Base-by-base conservation (phyloP, 2,888 invertebrate species). In the Dendrolimus pini region DNA sequence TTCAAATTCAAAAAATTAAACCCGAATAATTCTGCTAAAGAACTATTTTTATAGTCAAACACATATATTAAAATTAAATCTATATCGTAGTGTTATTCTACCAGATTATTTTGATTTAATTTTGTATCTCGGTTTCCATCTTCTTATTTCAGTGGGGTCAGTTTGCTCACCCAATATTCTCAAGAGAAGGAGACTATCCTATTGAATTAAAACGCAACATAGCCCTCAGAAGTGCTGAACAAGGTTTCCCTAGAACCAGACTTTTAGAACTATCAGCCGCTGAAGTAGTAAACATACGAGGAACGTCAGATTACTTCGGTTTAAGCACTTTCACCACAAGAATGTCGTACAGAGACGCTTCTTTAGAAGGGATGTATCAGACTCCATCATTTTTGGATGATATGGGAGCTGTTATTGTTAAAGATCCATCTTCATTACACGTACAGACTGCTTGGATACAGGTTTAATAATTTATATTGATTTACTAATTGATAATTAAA, bases 271-370 rank as follows among this genome's bases (percentile, higher is more conserved):
- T 94, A 41, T 88, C 92, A 0, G 61, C 75, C 0, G 81, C 88
- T 12, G 94, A 95, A 84, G 89, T 94, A 3, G 72, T 82, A 47
- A 75, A 85, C 30, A 92, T 95, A 54, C 85, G 83, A 41, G 93
- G 92, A 2, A 92, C 94, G 6, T 89, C 93, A 1, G 95, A 95
- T 73, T 94, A 94, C 76, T 83, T 95, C 42, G 94, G 94, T 0
- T 65, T 95, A 7, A 95, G 94, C 70, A 89, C 93, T 59, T 95
- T 94, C 75, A 91, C 93, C 0, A 85, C 92, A 0, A 82, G 78
- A 61, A 57, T 92, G 62, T 84, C 86, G 0, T 83, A 85, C 59
- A 73, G 77, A 63, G 79, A 79, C 60, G 82, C 74, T 1, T 85
- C 78, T 30, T 65, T 81, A 57, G 83, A 85, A 7, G 86, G 86